These are phyloP conservation scores for Saturnia pavonia DNA, from an alignment of 2,888 invertebrate genomes.

Conservation along the genomic window DNA sequence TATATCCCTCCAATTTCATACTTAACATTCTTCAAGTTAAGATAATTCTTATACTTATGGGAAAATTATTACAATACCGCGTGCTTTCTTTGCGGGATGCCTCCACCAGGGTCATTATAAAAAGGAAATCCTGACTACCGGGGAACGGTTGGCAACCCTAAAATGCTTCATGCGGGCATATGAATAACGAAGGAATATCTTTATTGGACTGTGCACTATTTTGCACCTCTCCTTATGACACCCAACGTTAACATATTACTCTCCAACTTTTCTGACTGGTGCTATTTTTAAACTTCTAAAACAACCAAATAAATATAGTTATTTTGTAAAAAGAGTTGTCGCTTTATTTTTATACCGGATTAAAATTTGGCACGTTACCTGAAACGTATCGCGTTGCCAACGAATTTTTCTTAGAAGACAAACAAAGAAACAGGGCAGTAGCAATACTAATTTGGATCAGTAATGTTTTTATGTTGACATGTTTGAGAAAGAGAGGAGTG, in stretches of 20 bases:
- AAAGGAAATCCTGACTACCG: background rate
- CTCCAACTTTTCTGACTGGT: no score
- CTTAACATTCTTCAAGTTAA: no score
- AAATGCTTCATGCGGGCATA: background rate
- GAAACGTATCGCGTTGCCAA: slow-evolving; percentile 19
- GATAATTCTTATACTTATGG: no score
- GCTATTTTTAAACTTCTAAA: no score
- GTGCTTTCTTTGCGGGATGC: background rate
- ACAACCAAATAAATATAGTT: no score
- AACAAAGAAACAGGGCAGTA: slow-evolving; percentile 11
- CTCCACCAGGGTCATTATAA: background rate
- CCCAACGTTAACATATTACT: no score
- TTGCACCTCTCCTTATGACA: background rate
- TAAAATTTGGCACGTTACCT: slow-evolving; percentile 16
- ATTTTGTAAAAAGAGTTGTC: background rate
- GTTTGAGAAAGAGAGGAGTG: background rate
- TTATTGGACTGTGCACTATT: background rate
- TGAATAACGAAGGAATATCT: background rate
- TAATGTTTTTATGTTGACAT: background rate
- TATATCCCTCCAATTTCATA: no score
- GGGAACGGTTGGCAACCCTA: background rate
- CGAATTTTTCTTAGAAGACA: slow-evolving; percentile 17
- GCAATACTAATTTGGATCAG: background rate
- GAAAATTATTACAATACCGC: background rate
- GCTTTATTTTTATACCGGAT: slow-evolving; percentile 18